phyloP scores from a whole-genome alignment of 2,888 invertebrate genomes.

The Troides oblongomaculatus region DNA sequence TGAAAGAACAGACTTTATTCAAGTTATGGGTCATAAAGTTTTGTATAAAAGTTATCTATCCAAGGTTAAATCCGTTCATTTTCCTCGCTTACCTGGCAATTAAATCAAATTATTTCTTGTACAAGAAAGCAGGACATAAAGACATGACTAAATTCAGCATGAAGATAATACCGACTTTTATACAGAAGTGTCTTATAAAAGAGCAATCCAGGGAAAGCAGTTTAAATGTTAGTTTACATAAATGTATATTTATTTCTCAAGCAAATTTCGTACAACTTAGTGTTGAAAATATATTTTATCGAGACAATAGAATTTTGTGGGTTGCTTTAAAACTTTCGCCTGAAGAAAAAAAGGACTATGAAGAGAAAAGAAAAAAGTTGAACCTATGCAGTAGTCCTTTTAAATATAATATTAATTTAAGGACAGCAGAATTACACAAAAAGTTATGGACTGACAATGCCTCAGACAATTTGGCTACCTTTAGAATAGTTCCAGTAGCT shows the following conservation, averaged over 20 bases:
- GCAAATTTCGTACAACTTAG: constrained; percentile 64
- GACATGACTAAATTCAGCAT: constrained; percentile 56
- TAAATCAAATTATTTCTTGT: constrained; percentile 61
- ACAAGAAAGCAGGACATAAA: constrained; percentile 39
- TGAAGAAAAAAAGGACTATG: constrained; percentile 50
- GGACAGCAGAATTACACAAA: constrained; percentile 65
- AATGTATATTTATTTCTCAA: constrained; percentile 65
- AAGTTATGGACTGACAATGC: constrained; percentile 54
- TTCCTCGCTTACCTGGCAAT: constrained; percentile 69
- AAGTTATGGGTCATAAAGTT: constrained; percentile 73
- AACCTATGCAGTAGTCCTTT: constrained; percentile 39
- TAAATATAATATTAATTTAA: constrained; percentile 54
- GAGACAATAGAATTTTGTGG: constrained; percentile 71
- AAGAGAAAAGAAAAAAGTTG: constrained; percentile 38
- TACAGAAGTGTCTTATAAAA: constrained; percentile 47
- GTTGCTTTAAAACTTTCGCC: constrained; percentile 57
- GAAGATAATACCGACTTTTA: constrained; percentile 51
- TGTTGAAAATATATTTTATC: constrained; percentile 70
- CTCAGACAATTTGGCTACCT: constrained; percentile 45
- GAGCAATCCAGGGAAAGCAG: constrained; percentile 51
- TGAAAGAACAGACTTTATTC: constrained; percentile 55
- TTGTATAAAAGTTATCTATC: constrained; percentile 70
- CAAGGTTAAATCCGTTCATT: constrained; percentile 67
- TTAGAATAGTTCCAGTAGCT: constrained; percentile 63
- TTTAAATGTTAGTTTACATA: constrained; percentile 53